Base-by-base conservation (phyloP, 1,140 invertebrate species). In the Drosophila ercepeae region DNA sequence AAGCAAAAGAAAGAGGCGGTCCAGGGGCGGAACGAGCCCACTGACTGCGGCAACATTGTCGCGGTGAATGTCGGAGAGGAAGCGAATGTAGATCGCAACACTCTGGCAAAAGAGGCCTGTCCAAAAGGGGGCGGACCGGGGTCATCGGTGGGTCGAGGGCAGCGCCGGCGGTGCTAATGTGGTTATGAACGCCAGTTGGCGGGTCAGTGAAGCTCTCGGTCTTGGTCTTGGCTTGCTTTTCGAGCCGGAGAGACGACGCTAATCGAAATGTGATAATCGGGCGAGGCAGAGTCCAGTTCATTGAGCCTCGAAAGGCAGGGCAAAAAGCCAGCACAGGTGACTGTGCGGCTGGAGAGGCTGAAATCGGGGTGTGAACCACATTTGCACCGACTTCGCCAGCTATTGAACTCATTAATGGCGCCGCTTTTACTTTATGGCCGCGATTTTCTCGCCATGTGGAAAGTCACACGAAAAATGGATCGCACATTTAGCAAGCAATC, bases 91-190 rank as follows among this genome's bases (percentile, higher is more conserved):
- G 70, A 83, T 84, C 75, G 70, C 70, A 29, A 70, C 58, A 48
- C 52, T 58, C 65, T 48, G 57, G n/a, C n/a, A 3, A 39, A 14
- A 16, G 36, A 14, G 34, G 34, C 34, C 34, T 14, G 27, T 39
- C 51, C 9, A 11, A 19, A 13, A 25, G 11, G 34, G 29, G 29
- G 13, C 25, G 39, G 29, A 9, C 14, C 7, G n/a, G 19, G 49
- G 75, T 73, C 54, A 65, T 54, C 34, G 50, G 50, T 46, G 77
- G 75, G 60, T 71, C 67, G 67, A 71, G 54, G 59, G 64, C 57
- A 88, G 82, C 77, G 81, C 81, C 81, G 81, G 82, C 74, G 60
- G 69, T 86, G 83, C 83, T 86, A 86, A 86, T 86, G 78, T 88
- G 74, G 63, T 86, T 86, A 88, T 82, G 73, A 81, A 78, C 81